Conservation (phyloP, 2,888 invertebrate genomes). For the Hipparchia sbordonii region DNA sequence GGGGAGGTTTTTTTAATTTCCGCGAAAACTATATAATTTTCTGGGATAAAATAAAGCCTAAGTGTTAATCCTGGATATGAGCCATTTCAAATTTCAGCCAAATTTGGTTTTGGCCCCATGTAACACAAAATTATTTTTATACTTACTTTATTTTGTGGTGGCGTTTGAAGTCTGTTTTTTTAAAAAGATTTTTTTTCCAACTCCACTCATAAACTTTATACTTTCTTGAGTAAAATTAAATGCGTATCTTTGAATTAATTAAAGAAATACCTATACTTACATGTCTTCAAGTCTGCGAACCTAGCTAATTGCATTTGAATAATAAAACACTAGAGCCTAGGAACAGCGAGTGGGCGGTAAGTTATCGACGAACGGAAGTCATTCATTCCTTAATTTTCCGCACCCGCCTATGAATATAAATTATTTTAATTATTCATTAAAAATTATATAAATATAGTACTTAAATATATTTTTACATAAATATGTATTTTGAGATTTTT, state of each 20-base stretch:
- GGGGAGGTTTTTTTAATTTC: no score
- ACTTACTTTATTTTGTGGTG: no score
- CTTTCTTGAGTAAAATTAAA: background rate
- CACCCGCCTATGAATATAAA: background rate
- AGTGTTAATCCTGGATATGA: no score
- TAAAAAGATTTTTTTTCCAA: no score
- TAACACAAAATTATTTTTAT: no score
- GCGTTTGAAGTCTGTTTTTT: no score
- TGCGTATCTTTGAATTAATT: background rate
- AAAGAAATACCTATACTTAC: background rate
- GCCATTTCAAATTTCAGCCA: no score
- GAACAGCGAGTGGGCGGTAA: background rate
- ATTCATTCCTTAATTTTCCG: conserved; percentile 5
- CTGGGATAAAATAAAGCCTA: no score
- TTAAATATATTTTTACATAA: background rate
- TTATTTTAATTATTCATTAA: background rate
- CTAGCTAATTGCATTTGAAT: background rate
- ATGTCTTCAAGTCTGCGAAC: background rate
- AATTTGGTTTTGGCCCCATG: no score
- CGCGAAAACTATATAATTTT: no score
- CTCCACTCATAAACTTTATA: no score
- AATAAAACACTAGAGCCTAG: background rate
- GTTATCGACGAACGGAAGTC: conserved; percentile 6
- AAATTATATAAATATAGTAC: no score
- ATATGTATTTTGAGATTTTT: background rate